phyloP scores from a whole-genome alignment of 2,113 vertebrate species.

The Rana temporaria region DNA sequence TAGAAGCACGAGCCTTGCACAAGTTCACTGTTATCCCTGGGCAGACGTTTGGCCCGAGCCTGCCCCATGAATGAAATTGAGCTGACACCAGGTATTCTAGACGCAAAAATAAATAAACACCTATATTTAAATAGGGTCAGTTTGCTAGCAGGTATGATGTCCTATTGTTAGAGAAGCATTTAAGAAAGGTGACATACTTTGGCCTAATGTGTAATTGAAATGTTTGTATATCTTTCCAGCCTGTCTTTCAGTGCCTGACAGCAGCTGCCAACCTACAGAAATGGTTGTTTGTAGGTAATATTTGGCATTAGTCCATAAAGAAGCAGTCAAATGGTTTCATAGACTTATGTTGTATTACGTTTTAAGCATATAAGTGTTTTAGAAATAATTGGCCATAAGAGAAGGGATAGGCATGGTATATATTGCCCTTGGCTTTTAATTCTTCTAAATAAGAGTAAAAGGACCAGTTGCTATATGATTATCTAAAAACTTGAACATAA shows the following conservation, averaged over 20 bases:
- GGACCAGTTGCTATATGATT: no score
- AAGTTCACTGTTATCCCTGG: constrained; percentile 41
- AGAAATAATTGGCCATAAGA: neutral
- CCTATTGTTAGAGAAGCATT: constrained; percentile 30
- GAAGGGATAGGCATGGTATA: no score
- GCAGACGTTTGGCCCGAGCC: constrained; percentile 27
- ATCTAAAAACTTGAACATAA: no score
- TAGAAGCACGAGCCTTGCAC: constrained; percentile 34
- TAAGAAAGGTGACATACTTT: neutral
- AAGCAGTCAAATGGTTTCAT: neutral
- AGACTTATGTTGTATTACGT: neutral
- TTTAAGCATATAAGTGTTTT: neutral
- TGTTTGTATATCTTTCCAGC: neutral
- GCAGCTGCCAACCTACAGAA: neutral
- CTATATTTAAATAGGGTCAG: constrained; percentile 29
- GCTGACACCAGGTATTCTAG: constrained; percentile 37
- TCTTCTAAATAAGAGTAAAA: no score
- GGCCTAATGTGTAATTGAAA: neutral
- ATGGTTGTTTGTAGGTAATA: neutral
- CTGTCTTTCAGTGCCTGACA: neutral
- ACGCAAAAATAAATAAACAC: constrained; percentile 44
- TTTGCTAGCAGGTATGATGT: constrained; percentile 13
- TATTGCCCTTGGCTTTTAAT: no score
- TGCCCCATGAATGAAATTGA: constrained; percentile 37
- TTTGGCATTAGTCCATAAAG: no score